Base-by-base conservation (phyloP, 2,888 invertebrate genomes). In the Xestobium rufovillosum region DNA sequence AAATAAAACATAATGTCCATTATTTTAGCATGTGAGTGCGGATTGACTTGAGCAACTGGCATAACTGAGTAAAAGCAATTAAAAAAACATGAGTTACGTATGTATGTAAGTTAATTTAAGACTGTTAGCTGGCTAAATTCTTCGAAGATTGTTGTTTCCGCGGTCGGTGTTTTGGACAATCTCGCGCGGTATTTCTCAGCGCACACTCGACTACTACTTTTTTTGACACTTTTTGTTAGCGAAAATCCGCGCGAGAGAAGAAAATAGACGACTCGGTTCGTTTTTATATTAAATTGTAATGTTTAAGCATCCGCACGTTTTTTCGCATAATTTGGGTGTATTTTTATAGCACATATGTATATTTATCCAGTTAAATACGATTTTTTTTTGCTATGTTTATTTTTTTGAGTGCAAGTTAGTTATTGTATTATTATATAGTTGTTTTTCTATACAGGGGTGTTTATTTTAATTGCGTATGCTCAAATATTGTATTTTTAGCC, bases 71-170 rank as follows among this genome's bases (percentile, higher is more conserved):
- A 46, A 51, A n/a, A n/a, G n/a, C n/a, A n/a, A n/a, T n/a, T n/a
- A n/a, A n/a, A n/a, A n/a, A n/a, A 47, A 50, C 49, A 59, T 63
- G 58, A 61, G 58, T 63, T 62, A 59, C n/a, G n/a, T 63, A 60
- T 60, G 56, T 60, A 57, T 55, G 48, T 61, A 59, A 59, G 57
- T 61, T 62, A 59, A 49, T 56, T 61, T 63, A 62, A 64, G 63
- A 63, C 63, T 64, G 63, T 63, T 63, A 59, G 61, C 60, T 62
- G 60, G 57, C 52, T 56, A 41, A 41, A 41, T 36, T 47, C 45
- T 36, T 39, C 36, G 17, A 43, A 38, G 25, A 49, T 34, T 19
- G 23, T 8, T 19, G n/a, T 6, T 19, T 19, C n/a, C n/a, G n/a
- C n/a, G n/a, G n/a, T 19, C 23, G n/a, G 23, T 19, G 6, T n/a